These are phyloP conservation scores for Pristionchus exspectatus DNA, from an alignment of 2,888 invertebrate species.

Conservation along the genomic window DNA sequence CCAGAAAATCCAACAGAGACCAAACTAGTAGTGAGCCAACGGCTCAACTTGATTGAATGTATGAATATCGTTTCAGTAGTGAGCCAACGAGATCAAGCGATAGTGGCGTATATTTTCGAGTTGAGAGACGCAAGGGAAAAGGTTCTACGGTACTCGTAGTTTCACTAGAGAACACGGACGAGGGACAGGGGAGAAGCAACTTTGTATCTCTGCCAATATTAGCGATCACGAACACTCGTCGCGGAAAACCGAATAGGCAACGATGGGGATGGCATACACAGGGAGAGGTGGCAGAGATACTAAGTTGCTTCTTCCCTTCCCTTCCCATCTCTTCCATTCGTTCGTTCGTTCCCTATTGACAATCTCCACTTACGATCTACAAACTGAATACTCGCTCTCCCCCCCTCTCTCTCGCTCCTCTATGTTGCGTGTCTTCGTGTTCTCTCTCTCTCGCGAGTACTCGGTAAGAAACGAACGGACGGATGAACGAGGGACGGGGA, in stretches of 20 bases:
- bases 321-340: conserved; percentile 7
- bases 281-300: conserved; percentile 41
- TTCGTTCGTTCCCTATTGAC: conserved; percentile 40
- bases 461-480: conserved; percentile 50
- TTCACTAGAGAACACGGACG: too few relatives aligned
- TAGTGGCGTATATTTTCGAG: too few relatives aligned
- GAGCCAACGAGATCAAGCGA: too few relatives aligned
- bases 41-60: too few relatives aligned
- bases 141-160: too few relatives aligned
- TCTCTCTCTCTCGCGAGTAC: conserved; percentile 17
- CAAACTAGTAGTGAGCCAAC: too few relatives aligned
- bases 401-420: conserved; percentile 8
- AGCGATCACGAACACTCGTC: background rate
- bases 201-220: background rate
- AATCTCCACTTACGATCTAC: conserved; percentile 50
- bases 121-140: too few relatives aligned
- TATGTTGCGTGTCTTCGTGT: background rate
- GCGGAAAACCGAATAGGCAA: conserved; percentile 20
- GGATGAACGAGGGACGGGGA: background rate
- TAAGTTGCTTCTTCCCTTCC: conserved; percentile 37
- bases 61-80: too few relatives aligned
- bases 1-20: too few relatives aligned
- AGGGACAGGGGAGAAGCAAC: background rate
- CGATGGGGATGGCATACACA: background rate
- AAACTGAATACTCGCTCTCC: conserved; percentile 40